Conservation (phyloP, 2,113 vertebrate genomes). For the Bubo bubo region DNA sequence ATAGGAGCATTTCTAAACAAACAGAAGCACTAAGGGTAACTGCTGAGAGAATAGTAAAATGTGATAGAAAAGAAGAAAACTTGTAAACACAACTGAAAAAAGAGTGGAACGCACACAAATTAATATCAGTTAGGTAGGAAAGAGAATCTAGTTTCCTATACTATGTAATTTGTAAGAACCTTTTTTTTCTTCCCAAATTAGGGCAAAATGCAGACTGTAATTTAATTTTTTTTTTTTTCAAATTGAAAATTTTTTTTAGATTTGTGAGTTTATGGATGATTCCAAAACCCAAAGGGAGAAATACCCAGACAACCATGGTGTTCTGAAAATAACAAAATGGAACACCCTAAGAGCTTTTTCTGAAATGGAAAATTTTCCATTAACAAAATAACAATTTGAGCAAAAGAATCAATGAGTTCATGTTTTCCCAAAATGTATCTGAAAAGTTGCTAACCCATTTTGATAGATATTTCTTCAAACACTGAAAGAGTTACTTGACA, state of each 20-base stretch:
- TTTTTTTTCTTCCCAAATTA: background rate
- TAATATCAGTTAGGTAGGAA: background rate
- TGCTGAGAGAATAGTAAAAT: background rate
- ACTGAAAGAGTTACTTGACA: background rate
- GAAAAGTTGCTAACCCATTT: background rate
- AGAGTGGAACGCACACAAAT: background rate
- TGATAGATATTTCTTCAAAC: background rate
- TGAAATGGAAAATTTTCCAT: background rate
- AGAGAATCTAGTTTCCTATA: background rate
- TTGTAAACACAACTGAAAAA: background rate
- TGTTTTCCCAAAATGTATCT: background rate
- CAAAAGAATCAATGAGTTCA: background rate
- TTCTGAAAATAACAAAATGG: background rate
- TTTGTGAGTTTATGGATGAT: background rate
- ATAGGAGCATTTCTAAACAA: background rate
- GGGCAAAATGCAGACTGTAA: background rate
- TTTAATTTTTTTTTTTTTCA: no score
- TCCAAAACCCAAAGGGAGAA: background rate
- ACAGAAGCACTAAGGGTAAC: background rate
- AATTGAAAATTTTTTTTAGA: background rate
- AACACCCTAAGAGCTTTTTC: background rate
- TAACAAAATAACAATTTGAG: background rate
- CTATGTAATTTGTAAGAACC: background rate
- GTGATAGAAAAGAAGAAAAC: background rate
- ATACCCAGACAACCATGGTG: accelerated